Base-by-base conservation (phyloP, 2,113 vertebrate species). In the Erythrocebus patas region DNA sequence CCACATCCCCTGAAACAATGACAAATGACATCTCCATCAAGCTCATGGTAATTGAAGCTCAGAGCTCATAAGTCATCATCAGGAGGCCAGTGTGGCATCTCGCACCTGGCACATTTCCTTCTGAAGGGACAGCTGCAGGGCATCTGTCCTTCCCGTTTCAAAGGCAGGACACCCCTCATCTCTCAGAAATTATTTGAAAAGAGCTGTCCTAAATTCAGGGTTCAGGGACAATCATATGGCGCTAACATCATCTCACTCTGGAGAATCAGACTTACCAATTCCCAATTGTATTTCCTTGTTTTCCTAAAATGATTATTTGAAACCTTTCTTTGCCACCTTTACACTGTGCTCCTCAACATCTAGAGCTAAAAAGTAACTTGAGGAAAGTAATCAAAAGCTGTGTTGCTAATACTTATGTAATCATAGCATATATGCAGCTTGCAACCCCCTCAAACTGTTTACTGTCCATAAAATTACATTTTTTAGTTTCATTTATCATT, bases 11-110 rank as follows among this genome's bases (percentile, higher is more conserved):
- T 95, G 92, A 97, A 97, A 93, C 45, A 89, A 86, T 84, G 89
- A 97, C 81, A 93, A 96, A 96, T 95, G 85, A 91, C n/a, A 93
- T 89, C 85, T 97, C 84, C 38, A 94, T 89, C 95, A 97, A 83
- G 79, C 48, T 64, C 93, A 93, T 32, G 79, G 73, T 89, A 94
- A 96, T 22, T 83, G 70, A 98, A 90, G 73, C 89, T 75, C 94
- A 91, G 48, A 90, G 57, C 73, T 95, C 95, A 93, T 95, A 95
- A 88, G 96, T 98, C 96, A 96, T 93, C 93, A 1, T 88, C 82
- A 73, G 89, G 89, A 92, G 82, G 61, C 85, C 94, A 93, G 45
- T 50, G 50, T 80, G 92, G 89, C 83, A 84, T 23, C 68, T 14
- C 45, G 82, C 89, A 94, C 89, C 96, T 97, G 91, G 89, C 78